Evolutionary conservation across 2,888 invertebrate genomes (phyloP).

Genomic region (Nycteola revayana): DNA sequence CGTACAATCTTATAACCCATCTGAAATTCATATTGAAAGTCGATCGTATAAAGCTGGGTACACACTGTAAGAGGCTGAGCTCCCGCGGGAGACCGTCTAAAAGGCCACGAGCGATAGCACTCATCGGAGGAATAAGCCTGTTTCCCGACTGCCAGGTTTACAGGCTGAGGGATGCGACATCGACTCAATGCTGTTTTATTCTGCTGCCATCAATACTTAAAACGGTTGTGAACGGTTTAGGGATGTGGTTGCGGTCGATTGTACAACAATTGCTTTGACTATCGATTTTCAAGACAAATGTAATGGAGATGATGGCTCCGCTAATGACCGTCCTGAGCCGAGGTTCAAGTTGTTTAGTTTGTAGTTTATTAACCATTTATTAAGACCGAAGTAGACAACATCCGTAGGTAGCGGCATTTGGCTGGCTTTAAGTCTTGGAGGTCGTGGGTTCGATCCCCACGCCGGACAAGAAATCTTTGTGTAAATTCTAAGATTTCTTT

Average conservation of each 20-base stretch:
- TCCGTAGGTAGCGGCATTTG: too few relatives aligned
- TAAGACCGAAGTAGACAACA: too few relatives aligned
- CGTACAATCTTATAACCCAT: slow-evolving; percentile 73
- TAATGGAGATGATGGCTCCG: too few relatives aligned
- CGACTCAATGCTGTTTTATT: slow-evolving; percentile 79
- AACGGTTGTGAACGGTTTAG: slow-evolving; percentile 66
- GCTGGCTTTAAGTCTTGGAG: too few relatives aligned
- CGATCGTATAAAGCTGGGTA: slow-evolving; percentile 71
- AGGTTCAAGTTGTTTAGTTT: too few relatives aligned
- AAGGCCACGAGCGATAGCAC: slow-evolving; percentile 73
- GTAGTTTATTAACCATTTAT: too few relatives aligned
- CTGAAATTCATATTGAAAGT: slow-evolving; percentile 78
- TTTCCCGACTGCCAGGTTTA: slow-evolving; percentile 77
- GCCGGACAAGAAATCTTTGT: too few relatives aligned
- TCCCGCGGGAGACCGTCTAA: slow-evolving; percentile 67
- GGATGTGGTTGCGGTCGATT: slow-evolving; percentile 42
- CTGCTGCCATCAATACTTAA: slow-evolving; percentile 80
- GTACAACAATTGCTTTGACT: too few relatives aligned
- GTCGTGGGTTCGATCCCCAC: too few relatives aligned
- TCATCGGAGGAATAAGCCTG: slow-evolving; percentile 80
- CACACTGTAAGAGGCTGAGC: slow-evolving; percentile 75
- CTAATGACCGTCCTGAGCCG: too few relatives aligned
- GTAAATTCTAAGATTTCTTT: too few relatives aligned
- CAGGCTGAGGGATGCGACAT: slow-evolving; percentile 76
- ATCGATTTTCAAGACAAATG: too few relatives aligned